Evolutionary conservation across 92 coral and sea anemone genomes (phyloP).

Genomic region (Galaxea fascicularis): DNA sequence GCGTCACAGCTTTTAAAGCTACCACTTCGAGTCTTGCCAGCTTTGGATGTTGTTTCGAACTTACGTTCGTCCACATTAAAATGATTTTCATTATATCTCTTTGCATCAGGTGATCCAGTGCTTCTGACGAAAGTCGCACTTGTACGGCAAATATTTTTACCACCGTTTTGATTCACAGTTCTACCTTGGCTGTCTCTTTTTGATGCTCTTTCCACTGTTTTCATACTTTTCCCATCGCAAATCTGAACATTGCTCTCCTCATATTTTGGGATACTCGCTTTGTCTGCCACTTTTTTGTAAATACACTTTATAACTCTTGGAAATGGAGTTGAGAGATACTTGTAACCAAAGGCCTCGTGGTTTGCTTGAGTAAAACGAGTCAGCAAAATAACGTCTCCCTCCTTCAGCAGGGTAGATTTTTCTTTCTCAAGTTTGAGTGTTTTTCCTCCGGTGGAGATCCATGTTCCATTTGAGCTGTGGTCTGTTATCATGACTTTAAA

Average conservation of each 20-base stretch:
- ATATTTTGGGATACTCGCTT: background rate
- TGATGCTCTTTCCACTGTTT: background rate
- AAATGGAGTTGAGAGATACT: constrained; percentile 30
- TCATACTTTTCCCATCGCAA: background rate
- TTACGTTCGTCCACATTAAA: background rate
- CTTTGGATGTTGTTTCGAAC: background rate
- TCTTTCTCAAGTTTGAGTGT: constrained; percentile 28
- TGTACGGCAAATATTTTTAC: background rate
- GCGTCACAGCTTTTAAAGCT: background rate
- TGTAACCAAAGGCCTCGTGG: constrained; percentile 7
- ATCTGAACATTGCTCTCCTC: background rate
- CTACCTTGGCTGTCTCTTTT: background rate
- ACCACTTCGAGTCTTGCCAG: too few species aligned
- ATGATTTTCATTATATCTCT: background rate
- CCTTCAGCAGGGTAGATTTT: constrained; percentile 20
- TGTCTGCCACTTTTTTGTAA: background rate
- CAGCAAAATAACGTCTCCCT: constrained; percentile 37
- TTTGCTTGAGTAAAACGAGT: constrained; percentile 4
- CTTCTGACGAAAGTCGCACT: background rate
- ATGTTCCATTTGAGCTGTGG: constrained; percentile 64
- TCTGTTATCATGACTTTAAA: constrained; percentile 33
- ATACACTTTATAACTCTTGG: constrained; percentile 36
- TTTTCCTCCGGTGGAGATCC: constrained; percentile 18
- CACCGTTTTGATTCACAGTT: background rate
- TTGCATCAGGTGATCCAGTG: background rate